Evolutionary conservation across 2,888 invertebrate species (phyloP).

Genomic region (Metellina segmentata): DNA sequence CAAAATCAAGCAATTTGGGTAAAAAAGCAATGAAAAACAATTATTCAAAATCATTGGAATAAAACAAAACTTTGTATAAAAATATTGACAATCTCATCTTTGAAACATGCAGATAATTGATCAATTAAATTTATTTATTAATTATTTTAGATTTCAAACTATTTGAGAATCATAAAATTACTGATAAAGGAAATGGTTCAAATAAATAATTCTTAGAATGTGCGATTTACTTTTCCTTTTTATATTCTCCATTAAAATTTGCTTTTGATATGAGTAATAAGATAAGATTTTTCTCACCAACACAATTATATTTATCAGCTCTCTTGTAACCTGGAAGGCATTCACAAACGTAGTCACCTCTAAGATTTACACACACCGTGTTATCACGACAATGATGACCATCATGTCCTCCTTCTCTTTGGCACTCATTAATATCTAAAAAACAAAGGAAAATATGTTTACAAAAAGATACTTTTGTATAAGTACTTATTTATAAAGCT

Average conservation of each 20-base stretch:
- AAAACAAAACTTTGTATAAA: neutral
- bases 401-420: conserved; percentile 87
- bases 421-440: conserved; percentile 92
- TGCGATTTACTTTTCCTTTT: too few species aligned
- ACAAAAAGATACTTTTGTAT: neutral
- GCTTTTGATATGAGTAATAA: neutral
- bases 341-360: conserved; percentile 91
- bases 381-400: conserved; percentile 93
- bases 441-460: conserved; percentile 72
- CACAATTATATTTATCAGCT: conserved; percentile 83
- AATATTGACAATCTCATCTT: neutral
- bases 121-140: neutral
- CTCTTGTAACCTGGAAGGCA: conserved; percentile 88
- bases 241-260: too few species aligned
- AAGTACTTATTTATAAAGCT: too few species aligned
- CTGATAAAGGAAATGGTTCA: neutral
- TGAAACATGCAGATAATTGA: neutral
- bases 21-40: neutral
- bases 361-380: conserved; percentile 90
- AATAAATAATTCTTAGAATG: too few species aligned
- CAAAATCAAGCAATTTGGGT: too few species aligned
- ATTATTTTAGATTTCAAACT: neutral
- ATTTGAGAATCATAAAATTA: neutral
- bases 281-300: conserved; percentile 71
- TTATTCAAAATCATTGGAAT: neutral